Conservation (phyloP, 2,797 vertebrate genomes). For the Oreortyx pictus region DNA sequence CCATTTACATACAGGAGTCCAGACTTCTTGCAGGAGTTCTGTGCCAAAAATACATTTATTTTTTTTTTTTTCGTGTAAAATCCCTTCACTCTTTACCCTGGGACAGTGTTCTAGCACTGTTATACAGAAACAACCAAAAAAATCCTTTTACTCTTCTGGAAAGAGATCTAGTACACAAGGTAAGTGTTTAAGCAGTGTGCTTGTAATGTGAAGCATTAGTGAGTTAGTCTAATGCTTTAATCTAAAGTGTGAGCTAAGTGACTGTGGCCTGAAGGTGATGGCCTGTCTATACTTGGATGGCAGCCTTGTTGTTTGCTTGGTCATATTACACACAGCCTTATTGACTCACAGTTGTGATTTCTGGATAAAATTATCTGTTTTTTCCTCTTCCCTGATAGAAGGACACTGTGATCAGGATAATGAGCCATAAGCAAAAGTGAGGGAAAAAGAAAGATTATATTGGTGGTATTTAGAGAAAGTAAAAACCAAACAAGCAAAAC, state of each 20-base stretch:
- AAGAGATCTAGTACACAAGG: background rate
- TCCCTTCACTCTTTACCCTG: background rate
- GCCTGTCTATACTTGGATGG: background rate
- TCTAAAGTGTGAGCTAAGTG: slow-evolving; percentile 6
- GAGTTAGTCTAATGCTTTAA: background rate
- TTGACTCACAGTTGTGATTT: background rate
- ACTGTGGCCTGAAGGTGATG: background rate
- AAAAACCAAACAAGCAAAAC: background rate
- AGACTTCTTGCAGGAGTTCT: background rate
- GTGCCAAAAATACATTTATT: background rate
- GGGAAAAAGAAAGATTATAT: background rate
- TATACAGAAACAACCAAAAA: background rate
- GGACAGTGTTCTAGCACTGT: background rate
- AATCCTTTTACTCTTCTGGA: background rate
- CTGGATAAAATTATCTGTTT: background rate
- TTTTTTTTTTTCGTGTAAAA: background rate
- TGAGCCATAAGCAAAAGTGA: background rate
- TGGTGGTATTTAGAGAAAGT: background rate
- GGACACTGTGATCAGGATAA: background rate
- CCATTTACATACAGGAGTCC: background rate
- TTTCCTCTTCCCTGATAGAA: background rate
- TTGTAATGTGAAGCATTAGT: background rate
- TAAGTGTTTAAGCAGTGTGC: background rate
- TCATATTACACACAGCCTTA: background rate
- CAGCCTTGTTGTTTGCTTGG: background rate